Conservation (phyloP, 2,113 vertebrate species). For the Callipepla californica region DNA sequence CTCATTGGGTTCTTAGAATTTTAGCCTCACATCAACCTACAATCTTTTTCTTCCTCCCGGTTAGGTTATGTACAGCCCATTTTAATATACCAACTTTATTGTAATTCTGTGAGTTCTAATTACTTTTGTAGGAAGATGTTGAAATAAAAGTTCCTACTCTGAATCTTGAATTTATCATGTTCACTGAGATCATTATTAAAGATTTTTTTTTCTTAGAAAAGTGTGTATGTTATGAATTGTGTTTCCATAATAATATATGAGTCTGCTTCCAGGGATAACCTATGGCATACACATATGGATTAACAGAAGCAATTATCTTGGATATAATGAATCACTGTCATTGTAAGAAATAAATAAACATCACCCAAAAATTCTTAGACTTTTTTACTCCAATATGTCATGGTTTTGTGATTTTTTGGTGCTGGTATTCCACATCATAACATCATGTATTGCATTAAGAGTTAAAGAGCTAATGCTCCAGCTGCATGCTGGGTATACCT, state of each 20-base stretch:
- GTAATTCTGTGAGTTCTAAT: constrained; percentile 9
- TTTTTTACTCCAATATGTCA: too few species aligned
- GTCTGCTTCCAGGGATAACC: constrained; percentile 73
- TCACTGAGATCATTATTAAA: constrained; percentile 78
- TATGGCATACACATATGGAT: constrained; percentile 70
- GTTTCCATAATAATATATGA: constrained; percentile 74
- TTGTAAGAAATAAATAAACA: constrained; percentile 75
- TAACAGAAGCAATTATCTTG: constrained; percentile 31
- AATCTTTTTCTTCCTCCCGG: constrained; percentile 14
- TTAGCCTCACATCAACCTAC: not conserved
- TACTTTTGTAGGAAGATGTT: constrained; percentile 49
- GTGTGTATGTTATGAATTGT: constrained; percentile 69
- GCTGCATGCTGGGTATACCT: constrained; percentile 36
- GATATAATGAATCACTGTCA: constrained; percentile 69
- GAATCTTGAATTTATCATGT: constrained; percentile 74
- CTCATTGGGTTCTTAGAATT: not conserved
- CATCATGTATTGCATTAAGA: too few species aligned
- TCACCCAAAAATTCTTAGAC: constrained; percentile 46
- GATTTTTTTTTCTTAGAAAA: constrained; percentile 72
- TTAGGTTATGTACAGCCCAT: not conserved
- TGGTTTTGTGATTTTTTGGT: too few species aligned
- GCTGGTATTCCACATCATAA: too few species aligned
- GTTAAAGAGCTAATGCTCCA: too few species aligned
- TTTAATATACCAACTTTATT: constrained; percentile 32
- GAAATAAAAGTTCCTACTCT: constrained; percentile 49